Conservation (phyloP, 2,113 vertebrate genomes). For the Python bivittatus region DNA sequence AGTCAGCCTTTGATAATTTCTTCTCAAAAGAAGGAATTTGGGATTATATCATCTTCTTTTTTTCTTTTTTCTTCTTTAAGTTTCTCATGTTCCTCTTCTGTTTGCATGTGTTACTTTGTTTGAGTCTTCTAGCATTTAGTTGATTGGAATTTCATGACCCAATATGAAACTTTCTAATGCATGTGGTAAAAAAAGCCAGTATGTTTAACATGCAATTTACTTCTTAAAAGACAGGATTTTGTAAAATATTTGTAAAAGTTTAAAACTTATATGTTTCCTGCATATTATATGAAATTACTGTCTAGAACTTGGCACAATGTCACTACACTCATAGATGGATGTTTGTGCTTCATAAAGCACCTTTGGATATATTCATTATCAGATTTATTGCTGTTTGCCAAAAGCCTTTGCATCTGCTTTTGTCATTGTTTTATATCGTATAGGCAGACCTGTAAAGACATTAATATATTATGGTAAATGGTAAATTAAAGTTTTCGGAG, state of each 20-base stretch:
- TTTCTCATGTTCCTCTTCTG: constrained; percentile 49
- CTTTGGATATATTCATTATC: background rate
- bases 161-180: constrained; percentile 27
- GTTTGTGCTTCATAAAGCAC: background rate
- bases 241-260: background rate
- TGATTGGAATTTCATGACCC: constrained; percentile 61
- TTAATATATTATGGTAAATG: background rate
- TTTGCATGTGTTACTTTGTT: constrained; percentile 59
- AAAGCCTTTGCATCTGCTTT: background rate
- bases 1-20: constrained; percentile 65
- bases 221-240: background rate
- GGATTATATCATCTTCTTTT: constrained; percentile 35
- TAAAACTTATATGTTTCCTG: background rate
- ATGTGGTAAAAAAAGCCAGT: background rate
- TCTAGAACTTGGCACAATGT: background rate
- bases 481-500: background rate
- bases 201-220: background rate
- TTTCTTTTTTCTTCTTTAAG: background rate
- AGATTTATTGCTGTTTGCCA: background rate
- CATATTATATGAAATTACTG: rapidly evolving
- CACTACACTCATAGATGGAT: background rate
- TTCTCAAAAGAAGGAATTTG: constrained; percentile 66
- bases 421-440: background rate
- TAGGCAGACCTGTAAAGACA: background rate
- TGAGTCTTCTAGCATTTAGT: constrained; percentile 61